Percentiles rank a stretch among this genome's conserved stretches.
phyloP scores from a whole-genome alignment of 2,113 vertebrate species.

The Oceanites oceanicus region DNA sequence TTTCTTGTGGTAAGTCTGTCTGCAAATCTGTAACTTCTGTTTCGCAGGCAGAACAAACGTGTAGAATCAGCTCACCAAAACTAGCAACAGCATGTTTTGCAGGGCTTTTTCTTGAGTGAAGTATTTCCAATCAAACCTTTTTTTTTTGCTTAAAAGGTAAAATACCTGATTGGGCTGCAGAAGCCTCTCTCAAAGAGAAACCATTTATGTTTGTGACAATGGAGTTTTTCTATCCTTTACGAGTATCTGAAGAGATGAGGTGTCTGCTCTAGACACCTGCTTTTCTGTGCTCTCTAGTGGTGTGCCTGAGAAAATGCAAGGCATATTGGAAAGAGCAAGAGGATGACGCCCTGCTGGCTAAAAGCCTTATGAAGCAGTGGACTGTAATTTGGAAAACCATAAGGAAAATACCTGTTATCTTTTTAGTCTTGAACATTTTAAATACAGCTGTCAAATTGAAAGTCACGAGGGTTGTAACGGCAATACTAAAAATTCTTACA shows the following conservation, averaged over 20 bases:
- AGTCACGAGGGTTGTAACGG: not conserved
- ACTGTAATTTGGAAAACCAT: not conserved
- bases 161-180: not conserved
- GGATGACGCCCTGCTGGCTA: not conserved
- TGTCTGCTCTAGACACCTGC: not conserved
- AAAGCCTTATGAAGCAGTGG: not conserved
- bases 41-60: not conserved
- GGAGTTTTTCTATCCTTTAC: not conserved
- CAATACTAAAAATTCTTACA: not conserved
- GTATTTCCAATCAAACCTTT: not conserved
- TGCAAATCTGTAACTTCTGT: not conserved
- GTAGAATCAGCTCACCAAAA: not conserved
- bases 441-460: not conserved
- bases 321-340: not conserved
- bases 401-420: not conserved
- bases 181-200: not conserved
- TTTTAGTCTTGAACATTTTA: not conserved
- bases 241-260: not conserved
- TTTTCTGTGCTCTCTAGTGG: conserved; percentile 60
- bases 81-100: not conserved
- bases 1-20: not conserved
- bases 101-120: not conserved
- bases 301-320: conserved; percentile 13
- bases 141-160: not conserved
- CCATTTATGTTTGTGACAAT: not conserved